Evolutionary conservation across 2,797 vertebrate genomes (phyloP).

Genomic region (Merluccius polli): DNA sequence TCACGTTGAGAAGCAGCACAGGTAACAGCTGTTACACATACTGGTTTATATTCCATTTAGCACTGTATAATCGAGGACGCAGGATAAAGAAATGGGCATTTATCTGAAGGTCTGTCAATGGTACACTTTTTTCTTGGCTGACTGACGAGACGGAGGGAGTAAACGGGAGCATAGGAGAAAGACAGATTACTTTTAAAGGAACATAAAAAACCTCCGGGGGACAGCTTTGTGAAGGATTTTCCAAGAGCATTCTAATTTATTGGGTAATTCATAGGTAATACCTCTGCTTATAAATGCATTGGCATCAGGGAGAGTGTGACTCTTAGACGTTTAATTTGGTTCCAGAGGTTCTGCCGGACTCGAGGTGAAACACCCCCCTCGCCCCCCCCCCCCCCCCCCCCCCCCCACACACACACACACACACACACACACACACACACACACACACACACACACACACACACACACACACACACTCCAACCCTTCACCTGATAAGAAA

Average conservation of each 20-base stretch:
- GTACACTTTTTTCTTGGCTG: slow-evolving; percentile 52
- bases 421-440: background rate
- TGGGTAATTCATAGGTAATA: slow-evolving; percentile 61
- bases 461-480: no score
- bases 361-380: slow-evolving; percentile 14
- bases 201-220: slow-evolving; percentile 70
- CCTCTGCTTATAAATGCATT: slow-evolving; percentile 66
- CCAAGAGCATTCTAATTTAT: slow-evolving; percentile 73
- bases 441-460: background rate
- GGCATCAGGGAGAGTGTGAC: slow-evolving; percentile 58
- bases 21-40: background rate
- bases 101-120: slow-evolving; percentile 24
- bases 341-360: slow-evolving; percentile 39
- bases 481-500: background rate
- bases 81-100: slow-evolving; percentile 14
- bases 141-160: slow-evolving; percentile 60
- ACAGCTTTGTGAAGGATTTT: slow-evolving; percentile 61
- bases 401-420: background rate
- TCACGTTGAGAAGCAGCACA: background rate
- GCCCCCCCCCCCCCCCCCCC: background rate
- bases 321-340: slow-evolving; percentile 64
- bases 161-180: slow-evolving; percentile 46
- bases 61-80: background rate
- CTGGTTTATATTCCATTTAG: slow-evolving; percentile 2
- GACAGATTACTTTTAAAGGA: slow-evolving; percentile 70